phyloP scores from a whole-genome alignment of 2,797 vertebrate genomes.

The Nasua narica region DNA sequence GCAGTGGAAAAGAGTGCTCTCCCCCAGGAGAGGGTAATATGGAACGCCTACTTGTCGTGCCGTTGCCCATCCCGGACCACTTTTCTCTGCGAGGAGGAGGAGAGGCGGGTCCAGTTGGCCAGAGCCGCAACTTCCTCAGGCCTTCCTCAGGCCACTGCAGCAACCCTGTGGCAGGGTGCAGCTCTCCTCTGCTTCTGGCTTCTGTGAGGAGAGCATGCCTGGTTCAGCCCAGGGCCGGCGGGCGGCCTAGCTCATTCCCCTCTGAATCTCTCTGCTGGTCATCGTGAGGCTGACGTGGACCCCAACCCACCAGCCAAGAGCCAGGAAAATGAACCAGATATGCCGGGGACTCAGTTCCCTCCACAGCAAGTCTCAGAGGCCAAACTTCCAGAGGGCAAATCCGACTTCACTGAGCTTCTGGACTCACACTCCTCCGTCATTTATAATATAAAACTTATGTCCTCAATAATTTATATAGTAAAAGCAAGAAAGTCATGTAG shows the following conservation, averaged over 20 bases:
- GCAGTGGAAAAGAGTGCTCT: background rate
- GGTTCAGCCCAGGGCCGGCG: background rate
- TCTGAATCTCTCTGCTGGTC: rapidly evolving
- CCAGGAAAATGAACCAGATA: background rate
- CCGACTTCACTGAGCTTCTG: background rate
- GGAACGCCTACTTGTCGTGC: rapidly evolving
- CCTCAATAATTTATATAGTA: background rate
- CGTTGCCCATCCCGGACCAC: background rate
- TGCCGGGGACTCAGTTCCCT: background rate
- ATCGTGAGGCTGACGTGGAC: background rate
- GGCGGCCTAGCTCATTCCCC: background rate
- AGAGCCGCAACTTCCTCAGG: background rate
- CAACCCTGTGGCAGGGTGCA: background rate
- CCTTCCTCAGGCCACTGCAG: too few relatives aligned
- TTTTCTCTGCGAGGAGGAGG: background rate
- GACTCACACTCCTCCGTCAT: background rate
- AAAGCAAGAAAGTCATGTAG: background rate
- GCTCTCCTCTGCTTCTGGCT: background rate
- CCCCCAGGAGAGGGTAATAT: background rate
- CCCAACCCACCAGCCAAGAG: background rate
- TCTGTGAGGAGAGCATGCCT: background rate
- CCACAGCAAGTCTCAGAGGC: background rate
- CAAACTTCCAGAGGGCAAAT: background rate
- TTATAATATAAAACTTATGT: background rate
- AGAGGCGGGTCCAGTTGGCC: background rate